Evolutionary conservation across 1,140 invertebrate species (phyloP), one percentile per base, ranked within the genome.

Genomic region (Magallana angulata): DNA sequence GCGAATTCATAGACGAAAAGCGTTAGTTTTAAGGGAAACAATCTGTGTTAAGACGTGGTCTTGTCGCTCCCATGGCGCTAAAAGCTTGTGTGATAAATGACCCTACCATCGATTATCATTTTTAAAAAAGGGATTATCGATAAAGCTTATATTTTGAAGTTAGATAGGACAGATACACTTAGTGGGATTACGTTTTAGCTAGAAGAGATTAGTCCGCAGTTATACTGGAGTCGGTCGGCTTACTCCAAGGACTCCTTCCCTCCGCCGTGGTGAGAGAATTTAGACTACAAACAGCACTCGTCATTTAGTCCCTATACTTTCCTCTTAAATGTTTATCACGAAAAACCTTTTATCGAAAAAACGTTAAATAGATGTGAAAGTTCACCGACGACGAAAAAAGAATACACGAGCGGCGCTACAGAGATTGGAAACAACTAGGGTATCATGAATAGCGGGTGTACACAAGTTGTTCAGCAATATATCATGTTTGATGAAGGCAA

Each of bases 101-200:
- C 68, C 18, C 24, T 12, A 30, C 68, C 68, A 76, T 76, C 68
- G 68, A 76, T 76, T 76, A 76, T 76, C 68, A 76, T 76, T 76
- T 76, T 76, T 76, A 36, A 76, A 76, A 76, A 76, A 76, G 24
- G 68, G 68, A 76, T 76, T 76, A 76, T 76, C 9, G 12, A 11
- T 76, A 62, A 76, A 76, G 68, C 68, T 76, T 76, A 76, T 76
- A 76, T 76, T 76, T 76, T 76, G 68, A 76, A 76, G 68, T 76
- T 76, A 76, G 68, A 76, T 76, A 30, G 68, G 68, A 76, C 68
- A 76, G 68, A 76, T 76, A 76, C 68, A 76, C 68, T 76, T 76
- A 76, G 68, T 30, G 24, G 68, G 24, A 76, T 76, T 76, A 48
- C 24, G 68, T 76, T 76, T 76, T 76, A 24, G 24, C 68, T 76